Base-by-base conservation (phyloP, 2,888 invertebrate species). In the Apodemia zela region DNA sequence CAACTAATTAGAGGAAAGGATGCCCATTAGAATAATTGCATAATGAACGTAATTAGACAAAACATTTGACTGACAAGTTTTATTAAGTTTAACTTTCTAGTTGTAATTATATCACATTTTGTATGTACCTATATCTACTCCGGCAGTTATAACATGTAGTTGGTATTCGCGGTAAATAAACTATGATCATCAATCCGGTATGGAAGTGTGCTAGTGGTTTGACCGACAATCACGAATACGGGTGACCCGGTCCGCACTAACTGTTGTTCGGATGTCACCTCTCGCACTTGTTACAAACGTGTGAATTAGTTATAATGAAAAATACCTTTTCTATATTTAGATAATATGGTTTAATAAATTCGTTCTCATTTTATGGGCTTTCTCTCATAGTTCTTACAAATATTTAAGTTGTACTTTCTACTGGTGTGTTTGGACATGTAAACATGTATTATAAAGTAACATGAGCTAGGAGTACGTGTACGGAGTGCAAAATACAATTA, bases 221-320 rank as follows among this genome's bases (percentile, higher is more conserved):
- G 76, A 75, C 76, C 73, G 75, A 74, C 76, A 75, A 71, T 69
- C 72, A 77, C 73, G 71, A 80, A 84, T 85, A 75, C 84, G 77
- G 85, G 85, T 90, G 79, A 91, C 90, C 89, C 81, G 85, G 91
- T 89, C 84, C 79, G 75, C 70, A 68, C 75, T 89, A 89, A 89
- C 89, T 85, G 90, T 89, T 78, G 79, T 84, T 85, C 71, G 76
- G 80, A 78, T 86, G 84, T 83, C 85, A 82, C 78, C 78, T 82
- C 77, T 78, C 75, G 73, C 78, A 80, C 79, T 75, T 79, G 82
- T 18, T 38, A 38, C 11, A 38, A 11, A 51, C 51, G 51, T 21
- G 51, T 51, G 51, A 51, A 51, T 51, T 51, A 18, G 18, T 51
- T 51, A 51, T 21, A 51, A 10, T 51, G 51, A 51, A 51, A 18